Evolutionary conservation across 2,797 vertebrate genomes (phyloP), one percentile per base, ranked within the genome.

Genomic region (Acanthopagrus latus): DNA sequence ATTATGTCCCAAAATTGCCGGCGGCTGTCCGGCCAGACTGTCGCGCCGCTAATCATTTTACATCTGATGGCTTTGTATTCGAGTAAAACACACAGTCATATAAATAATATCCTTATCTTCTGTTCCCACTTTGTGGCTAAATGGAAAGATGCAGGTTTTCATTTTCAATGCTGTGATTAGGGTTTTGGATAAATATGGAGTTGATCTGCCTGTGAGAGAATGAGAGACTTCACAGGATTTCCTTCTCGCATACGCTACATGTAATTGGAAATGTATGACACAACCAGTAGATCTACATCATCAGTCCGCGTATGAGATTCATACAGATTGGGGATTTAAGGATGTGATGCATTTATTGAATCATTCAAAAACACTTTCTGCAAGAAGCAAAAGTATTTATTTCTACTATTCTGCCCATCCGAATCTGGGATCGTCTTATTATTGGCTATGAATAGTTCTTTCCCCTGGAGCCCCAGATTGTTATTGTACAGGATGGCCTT

Each of bases 401-500:
- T 87, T 95, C 83, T 94, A 78, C 94, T 88, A 95, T 94, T 95
- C 9, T 9, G 8, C 69, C 93, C 93, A 94, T 95, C 87, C 93
- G 94, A 96, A 96, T 95, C 93, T 95, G 95, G 93, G 93, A 95
- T 95, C 94, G 64, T 81, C 84, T 95, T 96, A 93, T 94, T 38
- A 38, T 95, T 96, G 96, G 97, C 96, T 94, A 94, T 93, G 95
- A 94, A 93, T 94, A 95, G 94, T 93, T 93, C 95, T 96, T 95
- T 95, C 95, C 95, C 96, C 95, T 92, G 93, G 95, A 96, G 96
- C 94, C 94, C 95, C 89, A 93, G 92, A 93, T 96, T 96, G 96
- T 96, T 95, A 95, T 95, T 96, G 94, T 95, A 95, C 93, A 95
- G 94, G 94, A 95, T 94, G 94, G 96, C 84, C 88, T 91, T 87